Evolutionary conservation across 2,797 vertebrate species (phyloP).

Genomic region (Diplodus puntazzo): DNA sequence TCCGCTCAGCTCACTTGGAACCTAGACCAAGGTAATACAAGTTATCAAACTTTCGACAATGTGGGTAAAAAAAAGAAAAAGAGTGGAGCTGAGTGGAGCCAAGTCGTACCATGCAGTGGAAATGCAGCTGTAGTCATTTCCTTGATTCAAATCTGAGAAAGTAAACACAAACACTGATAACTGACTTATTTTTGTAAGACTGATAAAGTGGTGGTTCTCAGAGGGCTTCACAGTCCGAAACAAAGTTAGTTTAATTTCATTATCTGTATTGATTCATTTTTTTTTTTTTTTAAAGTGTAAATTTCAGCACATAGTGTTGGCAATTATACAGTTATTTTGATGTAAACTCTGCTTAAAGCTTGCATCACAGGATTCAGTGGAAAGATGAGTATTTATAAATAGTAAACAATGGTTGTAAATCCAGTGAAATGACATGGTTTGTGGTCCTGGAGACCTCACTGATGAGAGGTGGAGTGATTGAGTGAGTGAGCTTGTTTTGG

Average conservation of each 20-base stretch:
- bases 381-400: neutral
- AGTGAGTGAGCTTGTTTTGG: conserved; percentile 67
- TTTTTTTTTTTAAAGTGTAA: neutral
- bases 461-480: conserved; percentile 31
- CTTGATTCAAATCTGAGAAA: neutral
- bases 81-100: too few relatives aligned
- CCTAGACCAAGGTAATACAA: too few relatives aligned
- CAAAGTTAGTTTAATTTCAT: neutral
- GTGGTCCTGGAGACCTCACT: neutral
- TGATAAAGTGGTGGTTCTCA: conserved; percentile 2
- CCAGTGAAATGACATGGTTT: neutral
- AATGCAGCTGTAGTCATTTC: neutral
- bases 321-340: neutral
- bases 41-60: too few relatives aligned
- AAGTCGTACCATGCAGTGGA: too few relatives aligned
- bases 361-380: neutral
- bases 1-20: too few relatives aligned
- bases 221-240: neutral
- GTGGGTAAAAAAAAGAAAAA: too few relatives aligned
- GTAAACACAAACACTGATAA: conserved; percentile 5
- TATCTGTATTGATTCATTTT: neutral
- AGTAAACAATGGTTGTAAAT: conserved; percentile 20
- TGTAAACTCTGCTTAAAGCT: neutral
- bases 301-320: neutral
- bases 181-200: conserved; percentile 13